Evolutionary conservation across 2,888 invertebrate genomes (phyloP), one percentile per base, ranked within the genome.

Genomic region (Apoderus coryli): DNA sequence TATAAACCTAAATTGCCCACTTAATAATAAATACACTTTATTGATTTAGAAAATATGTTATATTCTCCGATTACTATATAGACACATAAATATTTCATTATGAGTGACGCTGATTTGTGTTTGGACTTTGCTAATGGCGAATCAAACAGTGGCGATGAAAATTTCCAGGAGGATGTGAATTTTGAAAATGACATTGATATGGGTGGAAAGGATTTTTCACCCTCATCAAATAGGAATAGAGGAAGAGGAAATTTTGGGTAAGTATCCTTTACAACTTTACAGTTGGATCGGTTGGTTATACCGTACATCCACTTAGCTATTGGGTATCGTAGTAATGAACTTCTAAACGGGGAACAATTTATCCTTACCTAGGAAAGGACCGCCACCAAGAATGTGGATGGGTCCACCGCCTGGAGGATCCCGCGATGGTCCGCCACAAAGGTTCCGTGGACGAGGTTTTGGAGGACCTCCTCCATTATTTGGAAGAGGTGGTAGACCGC

Each of bases 391-490:
- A 10, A 39, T 27, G 22, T 44, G 44, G 44, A 23, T 39, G 16
- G 41, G 41, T 19, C 42, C 43, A 4, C 43, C 43, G 7, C 42
- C 48, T 48, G 36, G 46, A 34, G 66, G 66, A 4, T 32, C 48
- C 34, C 58, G 64, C 1, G 59, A 58, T 4, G 24, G 14, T 13
- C 24, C 24, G 9, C 33, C 40, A n/a, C 38, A 34, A 23, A 60
- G 76, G 12, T 77, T 75, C 46, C 59, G 76, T 19, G 76, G 76
- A 3, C 62, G 76, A 41, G 72, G 72, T 10, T 76, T 70, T 51
- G 58, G 57, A 10, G 61, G 63, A 2, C 55, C 56, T 12, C 55
- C 56, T 15, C 54, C 52, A 4, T 32, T 38, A 32, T 54, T 56
- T 45, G 41, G 57, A 33, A 52, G 58, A n/a, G 40, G 56, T 22